Evolutionary conservation across 2,797 vertebrate genomes (phyloP).

Genomic region (Sebastiscus albofasciatus): DNA sequence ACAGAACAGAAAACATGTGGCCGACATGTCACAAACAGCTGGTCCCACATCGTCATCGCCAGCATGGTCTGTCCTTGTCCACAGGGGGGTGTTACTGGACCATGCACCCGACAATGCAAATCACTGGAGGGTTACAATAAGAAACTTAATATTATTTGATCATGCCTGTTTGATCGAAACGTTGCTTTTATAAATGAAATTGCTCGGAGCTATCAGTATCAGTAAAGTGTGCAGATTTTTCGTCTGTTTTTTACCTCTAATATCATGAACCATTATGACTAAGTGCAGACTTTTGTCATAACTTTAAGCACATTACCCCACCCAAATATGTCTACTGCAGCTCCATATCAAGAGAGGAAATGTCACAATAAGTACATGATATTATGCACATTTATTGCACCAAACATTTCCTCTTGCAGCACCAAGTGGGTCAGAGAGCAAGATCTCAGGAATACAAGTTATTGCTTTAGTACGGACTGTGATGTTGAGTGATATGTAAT

Average conservation of each 20-base stretch:
- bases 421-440: too few relatives aligned
- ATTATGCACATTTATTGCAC: neutral
- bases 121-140: neutral
- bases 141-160: neutral
- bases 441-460: neutral
- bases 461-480: neutral
- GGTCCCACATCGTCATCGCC: neutral
- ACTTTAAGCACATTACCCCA: neutral
- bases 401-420: neutral
- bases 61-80: constrained; percentile 1
- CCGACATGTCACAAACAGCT: neutral
- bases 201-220: neutral
- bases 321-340: neutral
- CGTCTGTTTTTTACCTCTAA: neutral
- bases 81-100: constrained; percentile 42
- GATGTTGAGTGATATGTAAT: neutral
- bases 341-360: neutral
- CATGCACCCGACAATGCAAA: neutral
- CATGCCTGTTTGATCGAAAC: neutral
- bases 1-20: neutral
- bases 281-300: neutral
- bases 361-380: neutral
- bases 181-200: neutral
- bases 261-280: neutral
- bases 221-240: neutral